These are phyloP conservation scores for Natrix natrix DNA, from an alignment of 2,797 vertebrate species.

Conservation along the genomic window DNA sequence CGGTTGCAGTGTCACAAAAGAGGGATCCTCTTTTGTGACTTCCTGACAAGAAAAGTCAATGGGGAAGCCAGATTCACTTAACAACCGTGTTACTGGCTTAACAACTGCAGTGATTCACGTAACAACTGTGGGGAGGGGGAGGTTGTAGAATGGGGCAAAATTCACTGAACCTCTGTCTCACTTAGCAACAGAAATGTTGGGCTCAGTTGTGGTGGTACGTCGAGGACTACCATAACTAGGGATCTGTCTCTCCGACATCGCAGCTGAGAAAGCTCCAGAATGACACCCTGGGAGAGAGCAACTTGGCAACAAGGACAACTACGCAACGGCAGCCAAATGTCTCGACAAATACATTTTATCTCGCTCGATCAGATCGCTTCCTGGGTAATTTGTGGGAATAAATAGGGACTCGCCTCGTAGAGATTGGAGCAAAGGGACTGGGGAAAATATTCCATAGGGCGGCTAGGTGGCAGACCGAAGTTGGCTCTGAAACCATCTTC, in stretches of 20 bases:
- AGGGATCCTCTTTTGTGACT: too few relatives aligned
- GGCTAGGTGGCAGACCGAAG: background rate
- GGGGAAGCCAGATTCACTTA: too few relatives aligned
- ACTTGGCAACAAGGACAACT: background rate
- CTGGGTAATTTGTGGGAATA: background rate
- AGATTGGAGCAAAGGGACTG: background rate
- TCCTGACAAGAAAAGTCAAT: too few relatives aligned
- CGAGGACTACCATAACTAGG: too few relatives aligned
- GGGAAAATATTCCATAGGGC: background rate
- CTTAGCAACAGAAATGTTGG: too few relatives aligned
- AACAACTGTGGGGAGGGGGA: too few relatives aligned
- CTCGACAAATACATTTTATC: background rate
- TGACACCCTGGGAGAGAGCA: background rate
- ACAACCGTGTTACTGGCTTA: too few relatives aligned
- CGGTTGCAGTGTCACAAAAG: accelerated
- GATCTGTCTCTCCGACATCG: too few relatives aligned
- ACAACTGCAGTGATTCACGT: too few relatives aligned
- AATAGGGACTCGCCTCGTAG: background rate
- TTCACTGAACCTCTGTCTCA: too few relatives aligned
- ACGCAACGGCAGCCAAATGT: background rate
- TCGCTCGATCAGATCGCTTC: background rate
- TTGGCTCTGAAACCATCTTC: background rate
- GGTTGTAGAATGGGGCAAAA: too few relatives aligned
- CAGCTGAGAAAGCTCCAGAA: background rate
- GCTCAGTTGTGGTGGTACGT: too few relatives aligned